Conservation (phyloP, 2,888 invertebrate species). For the Tenodera sinensis region DNA sequence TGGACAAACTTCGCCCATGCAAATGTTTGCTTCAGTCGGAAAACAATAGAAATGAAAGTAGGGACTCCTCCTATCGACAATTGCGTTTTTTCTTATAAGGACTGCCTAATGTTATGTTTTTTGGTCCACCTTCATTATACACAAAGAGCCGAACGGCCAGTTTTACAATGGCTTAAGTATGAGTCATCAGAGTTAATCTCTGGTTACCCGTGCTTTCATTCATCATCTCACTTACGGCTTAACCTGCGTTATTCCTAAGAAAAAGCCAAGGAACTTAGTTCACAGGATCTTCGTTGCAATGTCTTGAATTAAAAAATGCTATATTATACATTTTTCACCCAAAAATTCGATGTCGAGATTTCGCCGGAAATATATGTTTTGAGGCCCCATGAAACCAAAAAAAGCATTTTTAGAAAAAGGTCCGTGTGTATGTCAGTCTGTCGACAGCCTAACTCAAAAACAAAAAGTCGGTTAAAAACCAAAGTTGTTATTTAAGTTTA, state of each 20-base stretch:
- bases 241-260: background rate
- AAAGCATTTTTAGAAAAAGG: no score
- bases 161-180: background rate
- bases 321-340: no score
- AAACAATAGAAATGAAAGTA: background rate
- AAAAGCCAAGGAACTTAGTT: background rate
- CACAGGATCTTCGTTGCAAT: no score
- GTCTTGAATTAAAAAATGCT: no score
- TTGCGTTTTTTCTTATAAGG: background rate
- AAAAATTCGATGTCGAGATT: no score
- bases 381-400: no score
- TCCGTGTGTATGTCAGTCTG: no score
- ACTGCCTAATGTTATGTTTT: background rate
- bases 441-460: no score
- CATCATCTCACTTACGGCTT: background rate
- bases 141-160: background rate
- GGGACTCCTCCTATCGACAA: conserved; percentile 5
- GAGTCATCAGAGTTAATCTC: background rate
- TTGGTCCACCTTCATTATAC: background rate
- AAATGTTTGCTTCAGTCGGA: background rate
- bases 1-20: conserved; percentile 1
- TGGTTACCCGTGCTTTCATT: background rate
- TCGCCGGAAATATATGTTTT: no score
- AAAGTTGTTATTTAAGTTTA: no score
- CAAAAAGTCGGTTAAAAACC: no score